Conservation (phyloP, 2,113 vertebrate species). For the Sebastes fasciatus region DNA sequence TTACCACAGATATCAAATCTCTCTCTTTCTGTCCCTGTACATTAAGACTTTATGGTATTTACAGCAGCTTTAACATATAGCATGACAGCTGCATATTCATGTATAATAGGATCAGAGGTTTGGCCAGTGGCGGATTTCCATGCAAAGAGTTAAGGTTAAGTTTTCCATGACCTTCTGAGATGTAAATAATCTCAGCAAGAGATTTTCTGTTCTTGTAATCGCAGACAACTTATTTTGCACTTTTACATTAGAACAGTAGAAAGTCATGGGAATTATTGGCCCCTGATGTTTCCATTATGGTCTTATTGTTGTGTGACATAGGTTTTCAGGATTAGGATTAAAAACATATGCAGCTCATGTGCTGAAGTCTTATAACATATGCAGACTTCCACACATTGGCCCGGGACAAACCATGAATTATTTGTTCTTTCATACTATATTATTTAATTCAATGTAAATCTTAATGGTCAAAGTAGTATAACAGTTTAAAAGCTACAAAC, state of each 20-base stretch:
- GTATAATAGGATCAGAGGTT: slow-evolving; percentile 58
- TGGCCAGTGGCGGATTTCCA: background rate
- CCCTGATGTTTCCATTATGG: slow-evolving; percentile 54
- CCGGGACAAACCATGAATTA: background rate
- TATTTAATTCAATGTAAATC: background rate
- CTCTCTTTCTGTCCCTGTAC: slow-evolving; percentile 46
- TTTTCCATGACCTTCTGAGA: slow-evolving; percentile 21
- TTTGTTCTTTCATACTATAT: background rate
- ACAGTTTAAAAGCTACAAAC: background rate
- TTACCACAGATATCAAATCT: slow-evolving; percentile 33
- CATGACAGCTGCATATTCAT: slow-evolving; percentile 48
- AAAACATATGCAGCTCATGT: slow-evolving; percentile 14
- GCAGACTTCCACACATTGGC: background rate
- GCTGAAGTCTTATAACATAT: background rate
- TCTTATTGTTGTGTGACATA: slow-evolving; percentile 48
- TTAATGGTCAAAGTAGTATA: background rate
- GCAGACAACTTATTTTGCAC: background rate
- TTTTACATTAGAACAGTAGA: background rate
- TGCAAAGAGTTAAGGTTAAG: slow-evolving; percentile 16
- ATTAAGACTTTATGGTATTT: slow-evolving; percentile 63
- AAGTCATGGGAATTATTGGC: slow-evolving; percentile 35
- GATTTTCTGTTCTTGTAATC: background rate
- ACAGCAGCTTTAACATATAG: slow-evolving; percentile 52
- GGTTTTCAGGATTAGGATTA: slow-evolving; percentile 45
- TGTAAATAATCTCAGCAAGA: slow-evolving; percentile 41